phyloP scores from a whole-genome alignment of 2,888 invertebrate species.

The Drosophila buzzatii region DNA sequence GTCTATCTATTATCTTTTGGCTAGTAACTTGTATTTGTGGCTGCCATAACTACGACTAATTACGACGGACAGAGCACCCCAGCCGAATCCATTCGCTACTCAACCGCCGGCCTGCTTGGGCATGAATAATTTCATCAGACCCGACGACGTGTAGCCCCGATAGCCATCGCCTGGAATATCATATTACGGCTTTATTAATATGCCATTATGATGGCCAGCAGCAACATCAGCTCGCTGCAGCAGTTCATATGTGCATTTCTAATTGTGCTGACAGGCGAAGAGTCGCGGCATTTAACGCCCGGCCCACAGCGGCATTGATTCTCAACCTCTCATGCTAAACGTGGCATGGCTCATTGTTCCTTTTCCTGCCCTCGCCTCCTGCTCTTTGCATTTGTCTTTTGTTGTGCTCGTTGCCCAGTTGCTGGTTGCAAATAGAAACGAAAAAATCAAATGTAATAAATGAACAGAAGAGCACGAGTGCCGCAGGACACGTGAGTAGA shows the following conservation, averaged over 20 bases:
- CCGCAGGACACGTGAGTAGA: conserved; percentile 43
- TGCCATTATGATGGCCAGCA: conserved; percentile 60
- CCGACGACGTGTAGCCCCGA: conserved; percentile 70
- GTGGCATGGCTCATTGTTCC: conserved; percentile 18
- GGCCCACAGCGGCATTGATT: conserved; percentile 30
- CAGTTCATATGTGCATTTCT: conserved; percentile 62
- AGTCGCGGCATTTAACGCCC: conserved; percentile 67
- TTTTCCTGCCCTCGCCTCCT: neutral
- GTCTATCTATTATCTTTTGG: conserved; percentile 44
- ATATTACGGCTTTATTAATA: conserved; percentile 79
- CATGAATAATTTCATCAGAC: conserved; percentile 75
- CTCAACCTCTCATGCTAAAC: conserved; percentile 13
- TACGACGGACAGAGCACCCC: conserved; percentile 38
- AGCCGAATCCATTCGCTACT: neutral
- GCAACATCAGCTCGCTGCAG: conserved; percentile 14
- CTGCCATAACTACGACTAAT: conserved; percentile 78
- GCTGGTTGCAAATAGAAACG: conserved; percentile 18
- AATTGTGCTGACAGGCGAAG: conserved; percentile 73
- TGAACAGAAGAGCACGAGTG: conserved; percentile 40
- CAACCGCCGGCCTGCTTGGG: conserved; percentile 48
- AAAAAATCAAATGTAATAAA: conserved; percentile 27
- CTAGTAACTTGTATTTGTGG: conserved; percentile 56
- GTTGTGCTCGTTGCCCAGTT: conserved; percentile 35
- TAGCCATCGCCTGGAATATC: conserved; percentile 72
- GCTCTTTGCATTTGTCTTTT: conserved; percentile 38